Percentiles rank a stretch among this genome's conserved stretches.
Evolutionary conservation across 1,140 invertebrate genomes (phyloP).

Genomic region (Palaemon carinicauda): DNA sequence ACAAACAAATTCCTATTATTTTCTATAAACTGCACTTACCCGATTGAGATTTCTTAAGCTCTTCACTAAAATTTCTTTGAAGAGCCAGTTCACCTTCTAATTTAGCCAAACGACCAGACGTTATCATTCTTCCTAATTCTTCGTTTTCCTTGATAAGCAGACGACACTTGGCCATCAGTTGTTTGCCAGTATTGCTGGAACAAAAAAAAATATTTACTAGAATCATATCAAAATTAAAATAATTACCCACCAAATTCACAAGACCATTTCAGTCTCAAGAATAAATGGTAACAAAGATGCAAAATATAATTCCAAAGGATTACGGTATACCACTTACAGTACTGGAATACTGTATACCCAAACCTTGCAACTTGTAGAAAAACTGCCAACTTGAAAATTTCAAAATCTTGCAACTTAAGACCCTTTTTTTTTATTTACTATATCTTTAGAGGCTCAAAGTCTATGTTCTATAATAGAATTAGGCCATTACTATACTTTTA

Average conservation of each 20-base stretch:
- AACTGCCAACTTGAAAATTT: too few relatives aligned
- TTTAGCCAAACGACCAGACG: constrained; percentile 92
- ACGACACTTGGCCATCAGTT: constrained; percentile 96
- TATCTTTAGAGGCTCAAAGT: too few relatives aligned
- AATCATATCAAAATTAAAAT: not conserved
- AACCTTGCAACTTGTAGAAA: too few relatives aligned
- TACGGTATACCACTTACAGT: too few relatives aligned
- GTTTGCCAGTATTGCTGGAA: constrained; percentile 89
- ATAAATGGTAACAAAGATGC: not conserved
- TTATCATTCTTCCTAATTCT: constrained; percentile 94
- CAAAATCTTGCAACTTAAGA: too few relatives aligned
- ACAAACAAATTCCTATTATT: too few relatives aligned
- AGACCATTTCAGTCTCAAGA: too few relatives aligned
- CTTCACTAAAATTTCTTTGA: constrained; percentile 94
- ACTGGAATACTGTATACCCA: too few relatives aligned
- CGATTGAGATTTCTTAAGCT: constrained; percentile 96
- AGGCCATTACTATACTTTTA: too few relatives aligned
- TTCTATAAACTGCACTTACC: constrained; percentile 69
- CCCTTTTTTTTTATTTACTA: too few relatives aligned
- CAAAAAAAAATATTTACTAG: not conserved
- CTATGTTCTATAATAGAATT: not conserved
- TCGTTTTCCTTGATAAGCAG: constrained; percentile 98
- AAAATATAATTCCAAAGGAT: too few relatives aligned
- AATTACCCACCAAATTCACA: not conserved
- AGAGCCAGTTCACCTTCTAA: constrained; percentile 94